phyloP scores from a whole-genome alignment of 92 coral and sea anemone species.

The Actinostola sp. region DNA sequence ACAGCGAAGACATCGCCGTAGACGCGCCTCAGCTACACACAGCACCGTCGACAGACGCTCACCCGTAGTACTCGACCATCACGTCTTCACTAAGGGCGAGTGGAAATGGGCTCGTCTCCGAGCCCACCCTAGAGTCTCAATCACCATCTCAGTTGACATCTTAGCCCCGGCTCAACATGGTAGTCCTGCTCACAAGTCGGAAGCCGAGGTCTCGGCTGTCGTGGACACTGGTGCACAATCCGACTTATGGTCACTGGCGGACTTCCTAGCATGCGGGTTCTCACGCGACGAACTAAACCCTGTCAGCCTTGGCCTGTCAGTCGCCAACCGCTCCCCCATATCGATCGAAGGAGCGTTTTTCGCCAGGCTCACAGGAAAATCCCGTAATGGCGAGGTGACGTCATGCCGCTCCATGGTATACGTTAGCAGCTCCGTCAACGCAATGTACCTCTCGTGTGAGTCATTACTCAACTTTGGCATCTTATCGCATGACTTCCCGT shows the following conservation, averaged over 20 bases:
- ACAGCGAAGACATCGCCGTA: background rate
- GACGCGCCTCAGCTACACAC: background rate
- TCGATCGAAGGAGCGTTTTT: too few relatives aligned
- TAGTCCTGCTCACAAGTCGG: background rate
- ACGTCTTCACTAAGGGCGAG: conserved; percentile 63
- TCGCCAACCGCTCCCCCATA: conserved; percentile 34
- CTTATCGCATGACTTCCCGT: too few relatives aligned
- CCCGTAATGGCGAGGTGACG: too few relatives aligned
- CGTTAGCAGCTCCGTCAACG: too few relatives aligned
- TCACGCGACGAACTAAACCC: conserved; percentile 4
- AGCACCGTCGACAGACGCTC: background rate
- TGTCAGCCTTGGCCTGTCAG: conserved; percentile 21
- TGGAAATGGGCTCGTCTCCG: conserved; percentile 29
- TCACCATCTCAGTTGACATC: background rate
- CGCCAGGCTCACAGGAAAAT: too few relatives aligned
- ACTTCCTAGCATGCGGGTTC: conserved; percentile 20
- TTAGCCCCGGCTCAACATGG: background rate
- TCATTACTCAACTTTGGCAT: too few relatives aligned
- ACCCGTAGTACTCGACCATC: background rate
- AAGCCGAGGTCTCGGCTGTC: conserved; percentile 7
- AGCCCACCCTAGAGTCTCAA: conserved; percentile 10
- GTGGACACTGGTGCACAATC: conserved; percentile 31
- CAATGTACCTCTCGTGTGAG: too few relatives aligned
- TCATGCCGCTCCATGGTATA: too few relatives aligned
- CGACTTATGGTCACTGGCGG: conserved; percentile 11